Base-by-base conservation (phyloP, 2,113 vertebrate genomes). In the Podiceps cristatus region DNA sequence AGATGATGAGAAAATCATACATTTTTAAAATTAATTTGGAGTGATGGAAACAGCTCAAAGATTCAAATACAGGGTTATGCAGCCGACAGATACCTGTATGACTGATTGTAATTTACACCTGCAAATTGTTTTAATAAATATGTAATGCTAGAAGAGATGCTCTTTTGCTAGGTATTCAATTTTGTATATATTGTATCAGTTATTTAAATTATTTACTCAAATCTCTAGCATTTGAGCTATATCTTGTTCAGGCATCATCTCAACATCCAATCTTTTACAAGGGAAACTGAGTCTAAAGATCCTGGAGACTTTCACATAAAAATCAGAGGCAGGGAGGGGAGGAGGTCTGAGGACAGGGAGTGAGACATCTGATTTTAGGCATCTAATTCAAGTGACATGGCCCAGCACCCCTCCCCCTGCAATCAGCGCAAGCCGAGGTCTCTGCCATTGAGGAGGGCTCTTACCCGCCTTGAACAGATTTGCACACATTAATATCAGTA, bases 41-140 rank as follows among this genome's bases (percentile, higher is more conserved):
- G 9, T 31, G 59, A 94, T 79, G 56, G 96, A 96, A 96, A 88
- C 66, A 91, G 89, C 94, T 90, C 81, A 77, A 96, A 91, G 77
- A 92, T 96, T 96, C 96, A 95, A 97, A 97, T 96, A 93, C 92
- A 97, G 92, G 68, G 69, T 64, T 72, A 67, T 18, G 49, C 42
- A 93, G 50, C 53, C 93, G 75, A 90, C 84, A 93, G 25, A 47
- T 81, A 96, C 71, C 92, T 69, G 50, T 90, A 66, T 44, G 89
- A 79, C 22, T 49, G 63, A 90, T 95, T 95, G 63, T 92, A 95
- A 97, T 95, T 97, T 95, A 94, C n/a, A 95, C 63, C 56, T 97
- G 78, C 55, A 95, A 97, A 88, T 86, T 93, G 78, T 95, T 98
- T 96, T 95, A 97, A 96, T 97, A 96, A 79, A 97, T 91, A 88